Percentiles rank a stretch among this genome's conserved stretches.
Conservation (phyloP, 2,113 vertebrate genomes). For the Hystrix brachyura region DNA sequence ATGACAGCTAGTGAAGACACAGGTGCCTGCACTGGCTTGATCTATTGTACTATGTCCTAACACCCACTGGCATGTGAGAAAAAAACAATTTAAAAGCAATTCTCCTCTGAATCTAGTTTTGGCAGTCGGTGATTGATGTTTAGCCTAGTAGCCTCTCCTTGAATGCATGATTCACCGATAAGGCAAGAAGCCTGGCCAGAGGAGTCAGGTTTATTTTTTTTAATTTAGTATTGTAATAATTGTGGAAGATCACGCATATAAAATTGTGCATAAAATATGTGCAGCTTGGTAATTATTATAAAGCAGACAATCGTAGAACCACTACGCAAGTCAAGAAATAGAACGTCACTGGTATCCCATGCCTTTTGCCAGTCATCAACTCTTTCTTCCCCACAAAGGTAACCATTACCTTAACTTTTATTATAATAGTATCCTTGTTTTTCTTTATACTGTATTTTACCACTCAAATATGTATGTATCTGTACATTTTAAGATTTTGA, state of each 20-base stretch:
- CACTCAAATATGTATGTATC: not conserved
- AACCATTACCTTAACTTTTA: not conserved
- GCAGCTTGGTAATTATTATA: not conserved
- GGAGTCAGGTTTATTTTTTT: not conserved
- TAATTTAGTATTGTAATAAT: not conserved
- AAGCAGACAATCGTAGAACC: not conserved
- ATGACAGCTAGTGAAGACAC: not conserved
- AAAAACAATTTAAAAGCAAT: conserved; percentile 41
- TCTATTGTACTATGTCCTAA: not conserved
- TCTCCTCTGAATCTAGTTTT: conserved; percentile 26
- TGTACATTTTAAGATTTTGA: not conserved
- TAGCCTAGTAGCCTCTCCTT: not conserved
- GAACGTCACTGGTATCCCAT: not conserved
- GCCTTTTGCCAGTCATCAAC: not conserved
- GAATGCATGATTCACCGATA: not conserved
- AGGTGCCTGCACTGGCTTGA: not conserved
- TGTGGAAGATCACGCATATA: not conserved
- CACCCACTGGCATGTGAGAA: conserved; percentile 2
- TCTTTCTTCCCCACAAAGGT: not conserved
- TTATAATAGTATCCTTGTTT: not conserved
- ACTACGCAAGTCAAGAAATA: not conserved
- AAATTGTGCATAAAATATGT: not conserved
- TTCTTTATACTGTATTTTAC: not conserved
- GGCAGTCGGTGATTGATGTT: not conserved
- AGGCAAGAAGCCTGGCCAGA: not conserved